Evolutionary conservation across 2,888 invertebrate genomes (phyloP), one percentile per base, ranked within the genome.

Genomic region (Morpho deidamia): DNA sequence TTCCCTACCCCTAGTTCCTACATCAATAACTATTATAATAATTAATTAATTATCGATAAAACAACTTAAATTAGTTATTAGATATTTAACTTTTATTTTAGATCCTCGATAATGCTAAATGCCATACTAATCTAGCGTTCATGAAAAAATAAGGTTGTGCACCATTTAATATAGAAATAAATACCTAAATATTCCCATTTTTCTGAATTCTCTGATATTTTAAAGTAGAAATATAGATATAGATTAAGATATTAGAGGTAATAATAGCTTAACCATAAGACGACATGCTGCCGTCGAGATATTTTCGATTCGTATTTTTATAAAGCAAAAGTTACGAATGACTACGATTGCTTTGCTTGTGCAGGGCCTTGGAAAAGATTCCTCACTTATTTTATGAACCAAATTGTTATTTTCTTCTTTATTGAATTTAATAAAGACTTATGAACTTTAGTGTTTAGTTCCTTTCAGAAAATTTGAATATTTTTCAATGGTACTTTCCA

Each of bases 251-350:
- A 71, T 75, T 85, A 85, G 82, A 64, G 80, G 69, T 86, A 83
- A 83, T 76, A 65, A 80, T 88, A 89, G 89, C 86, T 87, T 89
- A 84, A 80, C 71, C 70, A 76, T 84, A 83, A 86, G 83, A 78
- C 76, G 86, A 79, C 82, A 74, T 71, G 83, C 83, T 73, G 82
- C 81, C 82, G 88, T 88, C 84, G 74, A 83, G 72, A 85, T 87
- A 88, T 87, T 89, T 88, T 88, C 85, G 84, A 89, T 87, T 88
- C 86, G 88, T 88, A 86, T 89, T 88, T 89, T 88, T 87, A 86
- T 87, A 87, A 84, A 83, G 82, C 85, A 86, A 86, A 86, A 83
- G 82, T 84, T 85, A 83, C 86, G 88, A 88, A 86, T 76, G 88
- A 83, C 71, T 72, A 74, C 70, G 81, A 76, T 80, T 75, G 88